Base-by-base conservation (phyloP, 2,113 vertebrate genomes). In the Ochotona curzoniae region DNA sequence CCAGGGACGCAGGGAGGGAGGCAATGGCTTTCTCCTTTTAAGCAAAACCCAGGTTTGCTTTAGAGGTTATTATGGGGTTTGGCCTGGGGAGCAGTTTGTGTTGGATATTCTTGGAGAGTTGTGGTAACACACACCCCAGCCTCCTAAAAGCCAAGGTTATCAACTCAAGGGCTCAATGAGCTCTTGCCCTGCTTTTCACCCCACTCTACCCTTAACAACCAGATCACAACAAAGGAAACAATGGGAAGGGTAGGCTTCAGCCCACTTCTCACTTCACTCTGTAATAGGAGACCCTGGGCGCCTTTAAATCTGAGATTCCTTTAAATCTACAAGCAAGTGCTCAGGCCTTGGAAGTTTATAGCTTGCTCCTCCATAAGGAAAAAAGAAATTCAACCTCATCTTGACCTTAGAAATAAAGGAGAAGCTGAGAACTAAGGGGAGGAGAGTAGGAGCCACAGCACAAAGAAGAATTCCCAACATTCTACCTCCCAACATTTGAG, bases 131-230 rank as follows among this genome's bases (percentile, higher is more conserved):
- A 91, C 13, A 70, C 82, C 47, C 67, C 67, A 20, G 63, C 69
- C 84, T 91, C 81, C 84, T 28, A 25, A 91, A 95, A 94, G 96
- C 74, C 92, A 92, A 90, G 93, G 87, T 90, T 88, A 94, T 96
- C 96, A 92, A 71, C 49, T 73, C 61, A 66, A 88, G 78, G 64
- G 74, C 70, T 96, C 90, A 51, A 26, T 6, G 32, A 32, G 60
- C 90, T 93, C 85, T 87, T 80, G 90, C 85, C 95, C 94, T 49
- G 57, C 25, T 91, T 84, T 94, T 96, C 89, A 94, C 86, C 95
- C 91, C 61, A 89, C 84, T 96, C 71, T 94, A 49, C 67, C 79
- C 94, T 92, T 82, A 88, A 93, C 49, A 32, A 91, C 93, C 80
- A 89, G 78, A 91, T 93, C 47, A 47, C 35, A 95, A 93, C 88